These are phyloP conservation scores for Zingel zingel DNA, from an alignment of 2,113 vertebrate genomes.

Conservation along the genomic window DNA sequence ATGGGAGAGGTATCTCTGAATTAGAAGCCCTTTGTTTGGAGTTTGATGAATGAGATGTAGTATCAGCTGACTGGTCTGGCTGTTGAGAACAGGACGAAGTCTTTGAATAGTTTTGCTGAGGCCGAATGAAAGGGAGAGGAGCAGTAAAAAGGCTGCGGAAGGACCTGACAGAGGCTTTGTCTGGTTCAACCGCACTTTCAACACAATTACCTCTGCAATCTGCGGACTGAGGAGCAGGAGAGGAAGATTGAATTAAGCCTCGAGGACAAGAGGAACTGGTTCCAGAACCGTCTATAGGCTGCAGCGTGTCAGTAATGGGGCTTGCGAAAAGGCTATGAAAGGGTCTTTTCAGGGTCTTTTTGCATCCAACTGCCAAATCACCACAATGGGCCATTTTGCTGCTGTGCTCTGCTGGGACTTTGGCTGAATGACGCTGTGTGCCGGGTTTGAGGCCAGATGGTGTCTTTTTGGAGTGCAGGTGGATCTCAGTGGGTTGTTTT, in stretches of 20 bases:
- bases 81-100: not conserved
- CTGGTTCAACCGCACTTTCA: not conserved
- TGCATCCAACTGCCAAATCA: not conserved
- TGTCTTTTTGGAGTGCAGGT: not conserved
- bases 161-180: not conserved
- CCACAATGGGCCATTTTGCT: not conserved
- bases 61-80: not conserved
- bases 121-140: not conserved
- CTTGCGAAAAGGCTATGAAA: conserved; percentile 77
- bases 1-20: not conserved
- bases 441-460: not conserved
- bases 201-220: not conserved
- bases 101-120: not conserved
- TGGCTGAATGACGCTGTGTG: fast-evolving
- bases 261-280: conserved; percentile 52
- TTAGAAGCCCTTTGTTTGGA: not conserved
- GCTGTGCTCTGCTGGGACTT: not conserved
- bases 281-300: conserved; percentile 51
- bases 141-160: conserved; percentile 61
- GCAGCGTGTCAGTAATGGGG: conserved; percentile 75
- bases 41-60: not conserved
- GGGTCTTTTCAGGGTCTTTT: conserved; percentile 12
- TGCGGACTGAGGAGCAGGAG: not conserved
- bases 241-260: conserved; percentile 68
- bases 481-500: not conserved